Evolutionary conservation across 2,113 vertebrate genomes (phyloP), one percentile per base, ranked within the genome.

Genomic region (Apeltes quadracus): DNA sequence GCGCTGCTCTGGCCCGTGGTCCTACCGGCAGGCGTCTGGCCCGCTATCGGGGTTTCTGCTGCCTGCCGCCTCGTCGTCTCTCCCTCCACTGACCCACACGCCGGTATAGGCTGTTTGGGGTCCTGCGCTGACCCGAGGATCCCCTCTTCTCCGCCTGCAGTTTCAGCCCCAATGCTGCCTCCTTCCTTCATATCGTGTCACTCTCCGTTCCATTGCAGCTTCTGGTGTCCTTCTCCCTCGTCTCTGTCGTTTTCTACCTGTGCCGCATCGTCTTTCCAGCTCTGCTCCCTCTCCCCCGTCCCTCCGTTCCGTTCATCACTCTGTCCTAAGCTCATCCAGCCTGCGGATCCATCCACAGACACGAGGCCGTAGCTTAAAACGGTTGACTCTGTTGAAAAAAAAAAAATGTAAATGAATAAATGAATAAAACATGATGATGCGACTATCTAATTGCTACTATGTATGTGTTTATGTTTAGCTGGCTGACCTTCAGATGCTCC

Each of bases 401-500:
- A 18, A 34, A 34, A 76, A 54, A 41, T 20, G n/a, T n/a, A n/a
- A n/a, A n/a, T n/a, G n/a, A n/a, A n/a, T n/a, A n/a, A 1, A 54
- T 41, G 16, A 73, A 58, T 56, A 44, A n/a, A n/a, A n/a, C n/a
- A n/a, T n/a, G n/a, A n/a, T n/a, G n/a, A 29, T 27, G 9, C 3
- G 14, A 27, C 57, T 32, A 44, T 59, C 10, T 46, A 34, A n/a
- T 51, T 51, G 38, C 55, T 46, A n/a, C 4, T 69, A 53, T n/a
- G 32, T 50, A 63, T 12, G 4, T 71, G 79, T 85, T 83, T 84
- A 48, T 55, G 22, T 61, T 57, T 2, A 25, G 27, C 51, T 84
- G 86, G 61, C 86, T 85, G 78, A 87, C 88, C 87, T 89, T 38
- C 78, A 59, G 23, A 18, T 80, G 69, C 51, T 83, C 64, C 68